These are phyloP conservation scores for Amphipoea lucens DNA, from an alignment of 2,888 invertebrate genomes.

Conservation along the genomic window DNA sequence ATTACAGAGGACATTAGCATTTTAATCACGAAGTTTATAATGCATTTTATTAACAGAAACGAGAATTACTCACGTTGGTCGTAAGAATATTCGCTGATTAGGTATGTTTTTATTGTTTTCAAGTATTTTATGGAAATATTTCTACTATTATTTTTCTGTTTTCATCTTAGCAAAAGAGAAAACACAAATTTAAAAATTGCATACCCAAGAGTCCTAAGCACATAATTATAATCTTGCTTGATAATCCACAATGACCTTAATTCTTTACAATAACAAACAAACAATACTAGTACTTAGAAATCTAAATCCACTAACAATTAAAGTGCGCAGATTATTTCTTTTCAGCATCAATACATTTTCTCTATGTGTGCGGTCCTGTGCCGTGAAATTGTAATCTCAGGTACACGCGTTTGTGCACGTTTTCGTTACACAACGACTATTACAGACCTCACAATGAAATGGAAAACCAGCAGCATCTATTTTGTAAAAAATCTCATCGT, in stretches of 20 bases:
- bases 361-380: neutral
- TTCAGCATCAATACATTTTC: neutral
- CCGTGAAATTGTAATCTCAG: conserved; percentile 44
- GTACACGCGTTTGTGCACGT: conserved; percentile 35
- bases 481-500: too few relatives aligned
- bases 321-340: conserved; percentile 1
- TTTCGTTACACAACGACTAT: conserved; percentile 35
- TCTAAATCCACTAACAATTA: neutral
- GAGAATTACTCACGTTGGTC: neutral
- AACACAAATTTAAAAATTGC: neutral
- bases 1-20: conserved; percentile 6
- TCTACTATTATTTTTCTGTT: neutral
- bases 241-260: neutral
- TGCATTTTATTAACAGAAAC: conserved; percentile 18
- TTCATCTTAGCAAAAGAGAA: neutral
- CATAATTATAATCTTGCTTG: neutral
- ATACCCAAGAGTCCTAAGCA: neutral
- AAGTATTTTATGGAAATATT: conserved; percentile 3
- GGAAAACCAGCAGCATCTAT: conserved; percentile 2
- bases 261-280: neutral
- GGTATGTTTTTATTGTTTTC: conserved; percentile 1
- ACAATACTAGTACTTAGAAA: neutral
- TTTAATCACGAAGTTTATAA: conserved; percentile 2
- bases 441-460: neutral
- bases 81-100: neutral